Evolutionary conservation across 2,113 vertebrate species (phyloP).

Genomic region (Tringa solitaria): DNA sequence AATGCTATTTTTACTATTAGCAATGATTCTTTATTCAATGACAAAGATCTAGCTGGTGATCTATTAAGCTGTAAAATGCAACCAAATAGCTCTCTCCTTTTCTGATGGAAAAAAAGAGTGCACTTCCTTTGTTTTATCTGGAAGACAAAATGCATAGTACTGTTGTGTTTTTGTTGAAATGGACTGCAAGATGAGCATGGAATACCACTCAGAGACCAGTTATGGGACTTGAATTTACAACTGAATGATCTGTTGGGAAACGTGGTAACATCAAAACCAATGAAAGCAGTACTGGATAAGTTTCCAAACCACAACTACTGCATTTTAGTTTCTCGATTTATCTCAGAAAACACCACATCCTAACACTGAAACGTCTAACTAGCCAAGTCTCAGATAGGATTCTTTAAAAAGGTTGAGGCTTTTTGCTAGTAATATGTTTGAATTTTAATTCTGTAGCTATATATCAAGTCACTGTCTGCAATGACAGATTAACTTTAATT

Average conservation of each 20-base stretch:
- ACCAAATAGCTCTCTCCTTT: background rate
- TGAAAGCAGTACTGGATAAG: background rate
- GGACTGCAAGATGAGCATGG: background rate
- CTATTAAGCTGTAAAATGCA: rapidly evolving
- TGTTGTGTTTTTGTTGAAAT: background rate
- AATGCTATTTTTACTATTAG: background rate
- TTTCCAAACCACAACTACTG: background rate
- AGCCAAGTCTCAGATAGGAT: background rate
- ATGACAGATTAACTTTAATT: background rate
- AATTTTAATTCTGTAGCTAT: background rate
- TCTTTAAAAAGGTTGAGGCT: background rate
- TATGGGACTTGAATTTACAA: background rate
- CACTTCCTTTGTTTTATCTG: background rate
- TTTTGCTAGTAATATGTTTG: background rate
- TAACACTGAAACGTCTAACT: background rate
- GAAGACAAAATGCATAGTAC: background rate
- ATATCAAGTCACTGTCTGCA: background rate
- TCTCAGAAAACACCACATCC: background rate
- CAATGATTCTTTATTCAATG: background rate
- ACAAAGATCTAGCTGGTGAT: background rate
- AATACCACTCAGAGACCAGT: background rate
- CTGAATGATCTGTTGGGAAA: background rate
- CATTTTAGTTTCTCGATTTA: background rate
- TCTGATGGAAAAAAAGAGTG: background rate
- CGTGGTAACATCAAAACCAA: background rate